phyloP scores from a whole-genome alignment of 2,888 invertebrate species.

The Cerceris rybyensis region DNA sequence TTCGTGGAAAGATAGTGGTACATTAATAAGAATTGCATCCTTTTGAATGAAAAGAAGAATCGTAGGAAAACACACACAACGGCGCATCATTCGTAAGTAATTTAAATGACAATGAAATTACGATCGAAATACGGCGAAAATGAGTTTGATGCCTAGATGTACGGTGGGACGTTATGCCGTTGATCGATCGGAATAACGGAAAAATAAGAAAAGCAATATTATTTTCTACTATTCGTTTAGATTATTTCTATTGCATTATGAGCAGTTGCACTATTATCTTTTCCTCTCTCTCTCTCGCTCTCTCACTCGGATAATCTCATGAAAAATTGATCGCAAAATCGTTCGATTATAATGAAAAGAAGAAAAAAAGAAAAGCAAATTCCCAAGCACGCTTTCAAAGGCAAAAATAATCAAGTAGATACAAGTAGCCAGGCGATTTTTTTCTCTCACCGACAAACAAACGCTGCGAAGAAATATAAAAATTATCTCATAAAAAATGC shows the following conservation, averaged over 20 bases:
- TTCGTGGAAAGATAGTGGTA: neutral
- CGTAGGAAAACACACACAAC: neutral
- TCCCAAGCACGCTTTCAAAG: neutral
- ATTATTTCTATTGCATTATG: neutral
- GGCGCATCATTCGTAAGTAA: neutral
- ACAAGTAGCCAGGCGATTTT: conserved; percentile 13
- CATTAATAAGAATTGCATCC: neutral
- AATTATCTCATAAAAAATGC: conserved; percentile 65
- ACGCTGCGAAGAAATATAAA: conserved; percentile 52
- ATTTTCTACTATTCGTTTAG: neutral
- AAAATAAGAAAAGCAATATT: neutral
- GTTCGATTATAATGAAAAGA: neutral
- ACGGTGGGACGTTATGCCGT: neutral
- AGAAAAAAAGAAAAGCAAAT: conserved; percentile 6
- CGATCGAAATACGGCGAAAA: neutral
- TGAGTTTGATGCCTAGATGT: neutral
- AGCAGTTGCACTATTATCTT: neutral
- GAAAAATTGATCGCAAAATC: neutral
- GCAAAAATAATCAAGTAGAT: conserved; percentile 6
- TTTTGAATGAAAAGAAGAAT: neutral
- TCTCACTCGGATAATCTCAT: neutral
- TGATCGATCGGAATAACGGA: neutral
- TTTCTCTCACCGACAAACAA: conserved; percentile 6
- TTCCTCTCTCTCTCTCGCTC: neutral
- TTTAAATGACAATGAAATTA: neutral